Conservation (phyloP, 2,888 invertebrate genomes). For the Priocnemis perturbator region DNA sequence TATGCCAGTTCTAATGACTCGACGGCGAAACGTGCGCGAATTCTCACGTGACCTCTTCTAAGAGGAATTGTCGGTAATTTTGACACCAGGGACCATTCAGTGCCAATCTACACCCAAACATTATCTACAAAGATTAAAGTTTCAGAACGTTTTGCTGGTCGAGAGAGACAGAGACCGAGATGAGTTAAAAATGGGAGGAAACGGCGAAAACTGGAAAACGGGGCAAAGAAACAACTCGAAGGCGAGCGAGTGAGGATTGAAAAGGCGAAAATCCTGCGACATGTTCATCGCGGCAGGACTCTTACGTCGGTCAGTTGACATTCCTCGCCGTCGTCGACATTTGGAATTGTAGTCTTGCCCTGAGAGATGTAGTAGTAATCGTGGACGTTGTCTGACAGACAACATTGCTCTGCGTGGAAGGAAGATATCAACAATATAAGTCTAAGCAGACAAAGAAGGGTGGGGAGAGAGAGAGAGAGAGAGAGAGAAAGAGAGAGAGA, state of each 20-base stretch:
- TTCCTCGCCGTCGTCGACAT: constrained; percentile 94
- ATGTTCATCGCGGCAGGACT: constrained; percentile 65
- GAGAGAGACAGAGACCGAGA: too few species aligned
- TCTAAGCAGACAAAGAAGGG: background rate
- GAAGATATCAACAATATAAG: constrained; percentile 34
- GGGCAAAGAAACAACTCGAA: constrained; percentile 23
- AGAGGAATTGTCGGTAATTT: too few species aligned
- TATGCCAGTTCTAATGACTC: too few species aligned
- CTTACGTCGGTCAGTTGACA: constrained; percentile 89
- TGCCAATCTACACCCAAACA: too few species aligned
- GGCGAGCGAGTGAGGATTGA: constrained; percentile 23
- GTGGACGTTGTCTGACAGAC: constrained; percentile 86
- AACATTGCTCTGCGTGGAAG: constrained; percentile 80
- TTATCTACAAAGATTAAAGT: too few species aligned
- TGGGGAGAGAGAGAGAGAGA: background rate
- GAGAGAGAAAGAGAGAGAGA: constrained; percentile 1
- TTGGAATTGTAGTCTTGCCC: constrained; percentile 94
- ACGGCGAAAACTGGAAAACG: constrained; percentile 22
- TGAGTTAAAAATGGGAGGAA: constrained; percentile 1
- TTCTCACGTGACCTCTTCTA: too few species aligned
- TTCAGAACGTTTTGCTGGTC: too few species aligned
- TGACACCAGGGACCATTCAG: too few species aligned
- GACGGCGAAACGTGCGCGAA: too few species aligned
- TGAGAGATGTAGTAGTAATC: constrained; percentile 94
- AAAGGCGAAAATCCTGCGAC: constrained; percentile 56